These are phyloP conservation scores for Momotus momota DNA, from an alignment of 2,797 vertebrate species.

Conservation along the genomic window DNA sequence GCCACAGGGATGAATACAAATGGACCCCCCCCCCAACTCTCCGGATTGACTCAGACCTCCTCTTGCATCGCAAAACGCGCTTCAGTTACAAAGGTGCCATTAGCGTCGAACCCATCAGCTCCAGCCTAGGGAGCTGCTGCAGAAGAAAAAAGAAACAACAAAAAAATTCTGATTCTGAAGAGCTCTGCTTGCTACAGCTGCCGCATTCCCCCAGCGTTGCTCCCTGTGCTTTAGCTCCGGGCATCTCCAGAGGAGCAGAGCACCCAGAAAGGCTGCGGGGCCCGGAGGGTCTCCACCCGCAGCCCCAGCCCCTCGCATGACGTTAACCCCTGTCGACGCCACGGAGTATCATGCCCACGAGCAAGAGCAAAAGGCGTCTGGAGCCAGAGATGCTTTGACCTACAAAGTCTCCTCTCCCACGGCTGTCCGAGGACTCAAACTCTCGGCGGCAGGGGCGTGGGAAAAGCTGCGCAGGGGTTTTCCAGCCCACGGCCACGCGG, in stretches of 20 bases:
- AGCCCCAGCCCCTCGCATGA: not conserved
- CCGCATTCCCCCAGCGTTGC: not conserved
- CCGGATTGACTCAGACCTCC: not conserved
- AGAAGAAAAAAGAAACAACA: not conserved
- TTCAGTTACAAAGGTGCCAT: not conserved
- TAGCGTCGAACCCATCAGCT: conserved; percentile 29
- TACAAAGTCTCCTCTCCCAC: not conserved
- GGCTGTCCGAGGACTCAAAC: not conserved
- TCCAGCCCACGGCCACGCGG: not conserved
- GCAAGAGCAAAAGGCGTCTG: not conserved
- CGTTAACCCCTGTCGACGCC: not conserved
- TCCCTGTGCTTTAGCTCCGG: not conserved
- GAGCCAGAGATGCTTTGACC: not conserved
- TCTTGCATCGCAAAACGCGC: not conserved
- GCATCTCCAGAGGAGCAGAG: not conserved
- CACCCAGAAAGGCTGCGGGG: not conserved
- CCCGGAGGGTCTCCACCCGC: not conserved
- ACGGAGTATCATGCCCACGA: not conserved
- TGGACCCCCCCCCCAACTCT: not conserved
- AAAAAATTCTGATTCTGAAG: not conserved
- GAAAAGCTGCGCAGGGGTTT: not conserved
- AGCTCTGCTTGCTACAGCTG: not conserved
- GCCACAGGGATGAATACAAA: not conserved
- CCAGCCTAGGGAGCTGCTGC: not conserved
- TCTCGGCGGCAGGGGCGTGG: not conserved